phyloP scores from a whole-genome alignment of 2,113 vertebrate genomes.

The Entelurus aequoreus region DNA sequence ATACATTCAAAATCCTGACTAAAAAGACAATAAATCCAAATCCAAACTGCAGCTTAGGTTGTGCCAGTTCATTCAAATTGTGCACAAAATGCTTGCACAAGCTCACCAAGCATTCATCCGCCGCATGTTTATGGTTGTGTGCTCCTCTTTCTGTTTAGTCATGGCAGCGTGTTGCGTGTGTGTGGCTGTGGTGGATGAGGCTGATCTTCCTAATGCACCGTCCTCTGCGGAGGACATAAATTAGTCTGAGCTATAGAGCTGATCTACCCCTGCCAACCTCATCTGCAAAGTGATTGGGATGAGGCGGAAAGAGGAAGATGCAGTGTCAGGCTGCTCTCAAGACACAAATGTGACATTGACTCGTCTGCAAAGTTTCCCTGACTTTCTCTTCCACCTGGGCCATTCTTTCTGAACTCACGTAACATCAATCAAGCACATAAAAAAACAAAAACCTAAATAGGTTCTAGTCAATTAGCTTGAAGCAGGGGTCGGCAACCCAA shows the following conservation, averaged over 20 bases:
- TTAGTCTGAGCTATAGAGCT: slow-evolving; percentile 71
- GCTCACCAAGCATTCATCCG: background rate
- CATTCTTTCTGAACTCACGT: background rate
- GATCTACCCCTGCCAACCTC: slow-evolving; percentile 70
- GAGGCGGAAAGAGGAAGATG: slow-evolving; percentile 62
- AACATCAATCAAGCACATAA: background rate
- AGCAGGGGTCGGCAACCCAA: too few relatives aligned
- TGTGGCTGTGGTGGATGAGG: slow-evolving; percentile 41
- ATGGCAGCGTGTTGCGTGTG: slow-evolving; percentile 39
- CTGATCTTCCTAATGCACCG: slow-evolving; percentile 71
- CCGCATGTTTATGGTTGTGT: background rate
- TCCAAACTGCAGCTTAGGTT: slow-evolving; percentile 5
- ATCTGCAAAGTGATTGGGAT: slow-evolving; percentile 76
- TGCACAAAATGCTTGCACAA: slow-evolving; percentile 11
- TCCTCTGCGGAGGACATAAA: slow-evolving; percentile 72
- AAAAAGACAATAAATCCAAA: background rate
- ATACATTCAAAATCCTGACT: background rate
- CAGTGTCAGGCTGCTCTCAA: slow-evolving; percentile 50
- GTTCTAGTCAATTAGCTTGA: too few relatives aligned
- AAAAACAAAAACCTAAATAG: too few relatives aligned
- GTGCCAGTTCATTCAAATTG: slow-evolving; percentile 22
- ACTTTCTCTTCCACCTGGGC: background rate
- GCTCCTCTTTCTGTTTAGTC: slow-evolving; percentile 14
- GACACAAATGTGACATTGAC: slow-evolving; percentile 22
- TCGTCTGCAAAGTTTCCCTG: background rate